A percentile compares a stretch with the other conserved stretches of the same genome.
These are phyloP conservation scores for Pseudorhiza aurosa DNA, from an alignment of 30 jellyfish, hydroid and myxozoan species.

Conservation along the genomic window DNA sequence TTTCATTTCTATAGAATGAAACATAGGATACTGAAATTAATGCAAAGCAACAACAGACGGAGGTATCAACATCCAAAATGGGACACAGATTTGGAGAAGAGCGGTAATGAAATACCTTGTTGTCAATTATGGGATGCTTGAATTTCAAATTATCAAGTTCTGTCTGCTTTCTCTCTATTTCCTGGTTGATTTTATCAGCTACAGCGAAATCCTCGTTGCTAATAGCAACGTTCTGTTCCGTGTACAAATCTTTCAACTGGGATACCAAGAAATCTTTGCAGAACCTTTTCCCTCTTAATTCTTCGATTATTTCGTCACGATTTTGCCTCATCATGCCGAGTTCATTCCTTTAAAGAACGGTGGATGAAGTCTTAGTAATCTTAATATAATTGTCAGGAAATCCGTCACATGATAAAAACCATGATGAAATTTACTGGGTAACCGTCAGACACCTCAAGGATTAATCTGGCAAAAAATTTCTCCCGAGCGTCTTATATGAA, in stretches of 20 bases:
- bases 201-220: slow-evolving; percentile 48
- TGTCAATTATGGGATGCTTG: slow-evolving; percentile 50
- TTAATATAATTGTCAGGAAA: too few species aligned
- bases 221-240: slow-evolving; percentile 39
- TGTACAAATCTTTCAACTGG: slow-evolving; percentile 13
- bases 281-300: not conserved
- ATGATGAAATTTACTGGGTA: too few species aligned
- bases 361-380: not conserved
- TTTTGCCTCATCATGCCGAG: not conserved
- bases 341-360: slow-evolving; percentile 11
- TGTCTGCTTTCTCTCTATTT: slow-evolving; percentile 18
- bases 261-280: slow-evolving; percentile 9
- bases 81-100: too few species aligned
- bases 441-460: too few species aligned
- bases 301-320: slow-evolving; percentile 1
- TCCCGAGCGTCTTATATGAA: too few species aligned
- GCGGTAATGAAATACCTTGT: slow-evolving; percentile 45
- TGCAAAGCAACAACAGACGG: too few species aligned
- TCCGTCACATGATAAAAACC: too few species aligned
- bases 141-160: slow-evolving; percentile 33
- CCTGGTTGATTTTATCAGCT: slow-evolving; percentile 40
- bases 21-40: too few species aligned
- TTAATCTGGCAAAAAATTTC: too few species aligned
- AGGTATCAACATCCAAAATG: too few species aligned
- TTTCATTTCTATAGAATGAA: too few species aligned